These are phyloP conservation scores for Pseudochirops corinnae DNA, from an alignment of 2,797 vertebrate genomes.

Conservation along the genomic window DNA sequence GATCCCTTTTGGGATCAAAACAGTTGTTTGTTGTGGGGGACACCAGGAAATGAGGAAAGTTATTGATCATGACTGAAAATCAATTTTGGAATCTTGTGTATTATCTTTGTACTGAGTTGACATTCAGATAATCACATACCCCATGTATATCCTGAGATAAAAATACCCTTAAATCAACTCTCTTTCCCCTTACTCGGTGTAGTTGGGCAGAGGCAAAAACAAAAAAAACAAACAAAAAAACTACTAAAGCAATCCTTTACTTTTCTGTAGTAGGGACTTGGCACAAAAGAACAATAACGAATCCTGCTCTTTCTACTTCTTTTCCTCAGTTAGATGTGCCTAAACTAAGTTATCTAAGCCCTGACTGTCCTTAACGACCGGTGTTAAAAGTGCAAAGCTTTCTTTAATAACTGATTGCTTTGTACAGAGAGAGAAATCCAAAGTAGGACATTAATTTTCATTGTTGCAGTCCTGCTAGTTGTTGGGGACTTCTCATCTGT, in stretches of 20 bases:
- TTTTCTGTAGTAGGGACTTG: background rate
- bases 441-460: conserved; percentile 67
- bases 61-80: background rate
- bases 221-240: too few species aligned
- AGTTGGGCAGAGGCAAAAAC: background rate
- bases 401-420: conserved; percentile 69
- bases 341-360: conserved; percentile 59
- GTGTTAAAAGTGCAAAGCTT: conserved; percentile 64
- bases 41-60: background rate
- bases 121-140: background rate
- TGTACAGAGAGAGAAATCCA: conserved; percentile 26
- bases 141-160: background rate
- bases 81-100: background rate
- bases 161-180: background rate
- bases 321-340: conserved; percentile 58
- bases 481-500: conserved; percentile 65
- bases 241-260: background rate
- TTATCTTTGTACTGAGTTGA: background rate
- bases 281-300: conserved; percentile 44
- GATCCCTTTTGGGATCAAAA: background rate
- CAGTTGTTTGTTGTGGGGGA: too few species aligned
- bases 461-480: conserved; percentile 72
- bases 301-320: conserved; percentile 29
- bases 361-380: conserved; percentile 60
- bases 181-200: background rate